Percentiles rank a stretch among this genome's conserved stretches.
phyloP scores from a whole-genome alignment of 2,888 invertebrate genomes.

The Mythimna pallens region DNA sequence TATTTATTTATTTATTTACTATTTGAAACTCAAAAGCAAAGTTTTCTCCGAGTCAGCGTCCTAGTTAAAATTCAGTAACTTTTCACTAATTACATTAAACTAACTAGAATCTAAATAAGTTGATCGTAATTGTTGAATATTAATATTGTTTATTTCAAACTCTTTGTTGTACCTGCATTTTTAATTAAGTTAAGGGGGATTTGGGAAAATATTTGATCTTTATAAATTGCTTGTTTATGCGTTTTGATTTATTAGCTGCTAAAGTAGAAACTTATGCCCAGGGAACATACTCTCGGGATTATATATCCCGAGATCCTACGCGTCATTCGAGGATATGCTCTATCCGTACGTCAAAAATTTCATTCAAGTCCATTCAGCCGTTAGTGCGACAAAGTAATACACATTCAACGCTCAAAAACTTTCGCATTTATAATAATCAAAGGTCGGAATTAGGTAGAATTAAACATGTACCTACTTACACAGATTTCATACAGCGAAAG shows the following conservation, averaged over 20 bases:
- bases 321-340: no score
- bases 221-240: not conserved
- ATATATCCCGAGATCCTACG: no score
- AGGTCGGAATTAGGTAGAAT: no score
- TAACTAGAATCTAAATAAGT: slow-evolving; percentile 44
- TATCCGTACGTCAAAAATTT: no score
- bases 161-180: not conserved
- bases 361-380: no score
- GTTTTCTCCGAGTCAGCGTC: slow-evolving; percentile 22
- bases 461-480: no score
- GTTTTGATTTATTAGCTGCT: not conserved
- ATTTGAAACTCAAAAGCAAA: slow-evolving; percentile 21
- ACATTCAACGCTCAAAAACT: no score
- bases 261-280: no score
- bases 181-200: not conserved
- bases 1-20: slow-evolving; percentile 36
- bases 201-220: slow-evolving; percentile 1
- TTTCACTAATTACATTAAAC: slow-evolving; percentile 32
- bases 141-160: slow-evolving; percentile 17
- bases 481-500: no score
- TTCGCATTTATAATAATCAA: no score
- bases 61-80: slow-evolving; percentile 43
- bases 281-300: no score
- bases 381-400: no score
- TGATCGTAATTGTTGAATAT: slow-evolving; percentile 43